A percentile compares a stretch with the other conserved stretches of the same genome.
Evolutionary conservation across 2,113 vertebrate genomes (phyloP).

Genomic region (Varanus komodoensis): DNA sequence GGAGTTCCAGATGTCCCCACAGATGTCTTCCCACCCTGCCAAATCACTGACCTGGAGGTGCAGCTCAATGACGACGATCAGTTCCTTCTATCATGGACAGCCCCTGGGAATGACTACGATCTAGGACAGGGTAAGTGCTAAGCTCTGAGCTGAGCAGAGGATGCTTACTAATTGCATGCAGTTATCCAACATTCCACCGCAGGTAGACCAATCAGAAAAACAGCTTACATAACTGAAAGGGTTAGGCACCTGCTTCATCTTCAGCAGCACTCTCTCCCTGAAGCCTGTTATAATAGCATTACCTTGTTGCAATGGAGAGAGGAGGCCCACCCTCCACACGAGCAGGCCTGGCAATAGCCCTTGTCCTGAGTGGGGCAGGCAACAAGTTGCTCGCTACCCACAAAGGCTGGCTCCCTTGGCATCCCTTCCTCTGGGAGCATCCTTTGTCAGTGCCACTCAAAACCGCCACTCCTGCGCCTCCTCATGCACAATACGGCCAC

Average conservation of each 20-base stretch:
- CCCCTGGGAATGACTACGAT: conserved; percentile 75
- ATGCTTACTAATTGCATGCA: neutral
- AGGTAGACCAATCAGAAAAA: too few species aligned
- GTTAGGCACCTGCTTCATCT: neutral
- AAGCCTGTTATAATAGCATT: neutral
- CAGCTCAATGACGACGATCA: conserved; percentile 29
- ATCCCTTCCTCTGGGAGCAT: too few species aligned
- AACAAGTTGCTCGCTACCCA: too few species aligned
- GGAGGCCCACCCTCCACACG: too few species aligned
- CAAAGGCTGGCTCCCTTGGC: too few species aligned
- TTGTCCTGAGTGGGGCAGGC: too few species aligned
- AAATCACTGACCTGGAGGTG: conserved; percentile 75
- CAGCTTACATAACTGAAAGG: neutral
- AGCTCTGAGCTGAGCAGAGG: conserved; percentile 15
- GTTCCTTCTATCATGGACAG: conserved; percentile 77
- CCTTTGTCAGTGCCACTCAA: too few species aligned
- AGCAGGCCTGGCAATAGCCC: too few species aligned
- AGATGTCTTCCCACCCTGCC: conserved; percentile 62
- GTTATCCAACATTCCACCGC: too few species aligned
- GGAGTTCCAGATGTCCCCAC: neutral
- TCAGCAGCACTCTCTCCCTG: too few species aligned
- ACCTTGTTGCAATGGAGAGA: neutral
- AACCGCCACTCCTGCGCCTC: too few species aligned
- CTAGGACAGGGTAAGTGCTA: conserved; percentile 71
- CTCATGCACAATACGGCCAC: too few species aligned